phyloP scores from a whole-genome alignment of 1,140 invertebrate species.

The Eciton burchellii region DNA sequence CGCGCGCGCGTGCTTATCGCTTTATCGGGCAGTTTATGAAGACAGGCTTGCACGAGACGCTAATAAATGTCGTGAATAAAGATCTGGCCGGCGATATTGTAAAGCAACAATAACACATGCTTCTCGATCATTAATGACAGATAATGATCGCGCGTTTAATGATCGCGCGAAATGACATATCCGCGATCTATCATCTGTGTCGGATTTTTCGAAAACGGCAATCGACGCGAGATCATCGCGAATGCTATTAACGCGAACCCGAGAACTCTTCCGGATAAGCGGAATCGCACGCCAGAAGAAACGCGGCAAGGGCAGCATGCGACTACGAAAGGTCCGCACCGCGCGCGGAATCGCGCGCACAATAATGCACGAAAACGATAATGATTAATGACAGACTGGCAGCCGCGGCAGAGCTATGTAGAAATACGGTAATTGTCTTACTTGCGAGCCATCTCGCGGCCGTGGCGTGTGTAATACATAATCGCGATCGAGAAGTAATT shows the following conservation, averaged over 20 bases:
- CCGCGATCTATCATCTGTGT: background rate
- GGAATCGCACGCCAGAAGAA: constrained; percentile 4
- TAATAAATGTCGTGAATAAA: constrained; percentile 30
- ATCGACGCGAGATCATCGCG: background rate
- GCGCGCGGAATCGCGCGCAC: background rate
- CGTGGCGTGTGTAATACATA: constrained; percentile 3
- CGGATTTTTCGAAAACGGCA: constrained; percentile 10
- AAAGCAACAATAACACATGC: constrained; percentile 10
- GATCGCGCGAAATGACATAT: background rate
- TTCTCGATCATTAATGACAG: constrained; percentile 10
- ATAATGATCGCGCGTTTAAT: constrained; percentile 21
- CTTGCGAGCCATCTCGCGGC: background rate
- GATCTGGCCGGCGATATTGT: background rate
- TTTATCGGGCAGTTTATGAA: constrained; percentile 16
- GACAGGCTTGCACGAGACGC: background rate
- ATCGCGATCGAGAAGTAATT: constrained; percentile 38
- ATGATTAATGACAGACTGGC: constrained; percentile 36
- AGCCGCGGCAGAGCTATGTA: background rate
- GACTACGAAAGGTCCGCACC: background rate
- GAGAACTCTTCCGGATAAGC: background rate
- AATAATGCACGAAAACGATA: constrained; percentile 16
- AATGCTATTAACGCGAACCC: background rate
- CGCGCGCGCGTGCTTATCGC: background rate
- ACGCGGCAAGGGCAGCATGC: background rate
- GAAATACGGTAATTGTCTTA: constrained; percentile 7